Evolutionary conservation across 2,113 vertebrate genomes (phyloP).

Genomic region (Tringa solitaria): DNA sequence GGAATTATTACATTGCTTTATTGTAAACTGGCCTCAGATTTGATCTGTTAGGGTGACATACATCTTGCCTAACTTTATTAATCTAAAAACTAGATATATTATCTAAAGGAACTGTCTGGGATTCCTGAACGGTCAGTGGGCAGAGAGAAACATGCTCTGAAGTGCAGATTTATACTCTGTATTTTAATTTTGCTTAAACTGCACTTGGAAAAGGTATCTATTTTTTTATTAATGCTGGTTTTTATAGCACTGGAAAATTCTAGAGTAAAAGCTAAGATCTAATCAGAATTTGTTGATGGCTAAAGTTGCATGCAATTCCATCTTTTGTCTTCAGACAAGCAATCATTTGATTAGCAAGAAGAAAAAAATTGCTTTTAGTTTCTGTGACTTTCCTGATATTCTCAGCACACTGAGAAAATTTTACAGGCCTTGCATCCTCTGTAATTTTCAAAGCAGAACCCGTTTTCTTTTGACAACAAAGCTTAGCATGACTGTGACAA

Average conservation of each 20-base stretch:
- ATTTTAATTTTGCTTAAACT: background rate
- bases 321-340: background rate
- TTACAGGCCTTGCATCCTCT: background rate
- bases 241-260: background rate
- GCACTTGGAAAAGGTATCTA: fast-evolving
- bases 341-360: background rate
- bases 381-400: background rate
- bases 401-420: background rate
- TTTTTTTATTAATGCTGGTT: background rate
- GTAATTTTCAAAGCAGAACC: background rate
- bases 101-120: background rate
- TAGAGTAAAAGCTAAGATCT: background rate
- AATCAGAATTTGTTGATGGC: background rate
- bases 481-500: background rate
- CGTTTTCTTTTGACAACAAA: background rate
- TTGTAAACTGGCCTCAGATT: background rate
- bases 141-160: background rate
- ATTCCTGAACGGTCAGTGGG: background rate
- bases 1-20: background rate
- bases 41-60: background rate
- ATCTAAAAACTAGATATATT: background rate
- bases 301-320: background rate
- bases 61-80: background rate
- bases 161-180: background rate
- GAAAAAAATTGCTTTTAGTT: background rate